A percentile compares a stretch with the other conserved stretches of the same genome.
These are phyloP conservation scores for Siniperca scherzeri DNA, from an alignment of 2,797 vertebrate genomes.

Conservation along the genomic window DNA sequence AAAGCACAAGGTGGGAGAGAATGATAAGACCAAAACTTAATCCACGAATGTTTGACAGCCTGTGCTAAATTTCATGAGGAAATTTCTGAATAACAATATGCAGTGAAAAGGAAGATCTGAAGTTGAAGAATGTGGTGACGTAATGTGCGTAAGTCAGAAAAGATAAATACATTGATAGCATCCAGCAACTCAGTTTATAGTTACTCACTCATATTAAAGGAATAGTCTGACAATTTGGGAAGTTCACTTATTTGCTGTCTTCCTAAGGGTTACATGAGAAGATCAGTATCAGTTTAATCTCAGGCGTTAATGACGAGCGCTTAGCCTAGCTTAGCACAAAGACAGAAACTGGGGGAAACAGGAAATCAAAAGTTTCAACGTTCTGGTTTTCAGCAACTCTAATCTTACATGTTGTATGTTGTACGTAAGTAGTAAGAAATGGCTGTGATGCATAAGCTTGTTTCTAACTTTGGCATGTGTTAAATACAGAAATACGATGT, in stretches of 20 bases:
- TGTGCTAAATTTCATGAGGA: slow-evolving; percentile 12
- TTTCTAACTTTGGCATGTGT: not conserved
- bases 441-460: not conserved
- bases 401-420: not conserved
- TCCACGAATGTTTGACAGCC: slow-evolving; percentile 30
- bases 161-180: not conserved
- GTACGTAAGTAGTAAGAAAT: not conserved
- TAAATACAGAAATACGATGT: not conserved
- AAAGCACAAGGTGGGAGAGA: slow-evolving; percentile 26
- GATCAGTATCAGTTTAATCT: not conserved
- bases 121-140: not conserved
- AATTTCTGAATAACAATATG: not conserved
- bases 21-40: slow-evolving; percentile 34
- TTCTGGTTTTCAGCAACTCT: too few species aligned
- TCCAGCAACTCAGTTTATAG: not conserved
- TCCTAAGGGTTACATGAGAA: not conserved
- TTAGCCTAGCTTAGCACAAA: not conserved
- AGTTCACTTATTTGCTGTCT: not conserved
- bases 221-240: not conserved
- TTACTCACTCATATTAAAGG: not conserved
- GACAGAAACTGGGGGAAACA: not conserved
- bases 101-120: not conserved
- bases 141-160: slow-evolving; percentile 5
- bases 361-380: not conserved
- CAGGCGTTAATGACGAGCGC: not conserved